These are phyloP conservation scores for Microtus richardsoni DNA, from an alignment of 2,113 vertebrate genomes.

Conservation along the genomic window DNA sequence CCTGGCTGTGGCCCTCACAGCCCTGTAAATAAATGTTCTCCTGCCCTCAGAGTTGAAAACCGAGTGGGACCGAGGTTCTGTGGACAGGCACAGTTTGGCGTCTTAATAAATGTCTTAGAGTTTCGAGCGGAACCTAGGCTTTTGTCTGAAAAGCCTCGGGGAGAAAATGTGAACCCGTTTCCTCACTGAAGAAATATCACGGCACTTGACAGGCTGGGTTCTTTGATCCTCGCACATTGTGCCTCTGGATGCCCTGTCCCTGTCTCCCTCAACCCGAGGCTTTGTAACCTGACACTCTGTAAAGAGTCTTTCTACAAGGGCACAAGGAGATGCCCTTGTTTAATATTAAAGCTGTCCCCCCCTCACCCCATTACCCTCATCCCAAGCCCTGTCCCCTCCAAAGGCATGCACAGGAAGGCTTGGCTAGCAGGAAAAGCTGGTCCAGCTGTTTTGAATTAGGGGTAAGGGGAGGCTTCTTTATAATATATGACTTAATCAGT, in stretches of 20 bases:
- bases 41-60: constrained; percentile 75
- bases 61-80: constrained; percentile 70
- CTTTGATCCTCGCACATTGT: constrained; percentile 84
- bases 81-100: constrained; percentile 46
- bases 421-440: constrained; percentile 84
- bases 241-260: constrained; percentile 56
- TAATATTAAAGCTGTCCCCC: constrained; percentile 86
- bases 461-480: constrained; percentile 87
- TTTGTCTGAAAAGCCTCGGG: constrained; percentile 84
- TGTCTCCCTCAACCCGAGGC: constrained; percentile 56
- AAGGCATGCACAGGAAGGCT: constrained; percentile 74
- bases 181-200: constrained; percentile 84
- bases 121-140: constrained; percentile 84
- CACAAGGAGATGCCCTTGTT: constrained; percentile 85
- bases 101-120: constrained; percentile 64
- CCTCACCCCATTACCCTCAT: constrained; percentile 77
- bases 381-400: constrained; percentile 78
- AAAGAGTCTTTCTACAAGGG: constrained; percentile 83
- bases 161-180: constrained; percentile 86
- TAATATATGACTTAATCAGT: constrained; percentile 90
- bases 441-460: constrained; percentile 90
- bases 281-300: constrained; percentile 86
- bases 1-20: constrained; percentile 76
- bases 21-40: constrained; percentile 63
- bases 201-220: constrained; percentile 84